Conservation (phyloP, 35 echinoderm and acorn worm genomes). For the Ptychodera flava region DNA sequence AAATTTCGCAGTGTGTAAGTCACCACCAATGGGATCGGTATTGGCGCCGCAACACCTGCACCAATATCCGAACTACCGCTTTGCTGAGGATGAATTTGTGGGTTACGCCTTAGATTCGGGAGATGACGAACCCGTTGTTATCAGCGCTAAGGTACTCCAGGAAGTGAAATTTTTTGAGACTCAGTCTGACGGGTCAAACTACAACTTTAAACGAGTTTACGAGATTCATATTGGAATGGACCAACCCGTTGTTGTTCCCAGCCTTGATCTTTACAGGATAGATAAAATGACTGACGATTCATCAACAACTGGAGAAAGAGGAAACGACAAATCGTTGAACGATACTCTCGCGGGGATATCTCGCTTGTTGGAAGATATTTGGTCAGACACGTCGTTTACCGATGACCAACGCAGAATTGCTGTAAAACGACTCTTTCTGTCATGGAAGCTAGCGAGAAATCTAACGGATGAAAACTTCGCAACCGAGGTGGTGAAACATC, state of each 20-base stretch:
- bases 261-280: not conserved
- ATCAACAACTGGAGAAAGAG: not conserved
- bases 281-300: not conserved
- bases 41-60: conserved; percentile 21
- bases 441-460: conserved; percentile 49
- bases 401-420: conserved; percentile 21
- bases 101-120: not conserved
- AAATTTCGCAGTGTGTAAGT: too few species aligned
- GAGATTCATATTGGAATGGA: conserved; percentile 22
- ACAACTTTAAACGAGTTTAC: not conserved
- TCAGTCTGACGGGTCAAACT: not conserved
- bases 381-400: conserved; percentile 8
- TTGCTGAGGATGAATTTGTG: conserved; percentile 12
- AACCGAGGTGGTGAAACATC: conserved; percentile 33
- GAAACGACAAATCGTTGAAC: not conserved
- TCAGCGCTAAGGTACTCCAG: conserved; percentile 27
- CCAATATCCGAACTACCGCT: conserved; percentile 14
- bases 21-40: not conserved
- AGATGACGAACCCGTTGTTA: not conserved
- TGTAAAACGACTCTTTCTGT: conserved; percentile 13
- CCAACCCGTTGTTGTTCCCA: not conserved
- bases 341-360: not conserved
- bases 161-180: not conserved
- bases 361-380: not conserved
- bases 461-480: conserved; percentile 8